A percentile compares a stretch with the other conserved stretches of the same genome.
These are phyloP conservation scores for Argynnis bischoffii DNA, from an alignment of 2,888 invertebrate species.

Conservation along the genomic window DNA sequence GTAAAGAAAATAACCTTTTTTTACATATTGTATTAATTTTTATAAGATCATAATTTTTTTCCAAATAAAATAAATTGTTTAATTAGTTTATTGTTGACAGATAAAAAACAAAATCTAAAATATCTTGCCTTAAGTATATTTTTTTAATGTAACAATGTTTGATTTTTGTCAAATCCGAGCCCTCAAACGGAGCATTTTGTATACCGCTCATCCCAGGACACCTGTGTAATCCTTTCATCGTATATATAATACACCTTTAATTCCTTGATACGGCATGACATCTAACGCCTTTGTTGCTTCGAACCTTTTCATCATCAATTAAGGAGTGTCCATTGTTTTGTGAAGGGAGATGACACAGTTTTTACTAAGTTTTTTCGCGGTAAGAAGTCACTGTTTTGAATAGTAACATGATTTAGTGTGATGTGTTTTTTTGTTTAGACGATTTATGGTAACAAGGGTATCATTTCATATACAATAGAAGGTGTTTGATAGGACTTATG, in stretches of 20 bases:
- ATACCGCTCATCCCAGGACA: conserved; percentile 59
- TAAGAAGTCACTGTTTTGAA: conserved; percentile 72
- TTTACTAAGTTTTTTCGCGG: conserved; percentile 53
- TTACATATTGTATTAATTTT: too few relatives aligned
- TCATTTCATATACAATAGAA: conserved; percentile 48
- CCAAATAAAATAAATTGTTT: too few relatives aligned
- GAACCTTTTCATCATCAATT: conserved; percentile 72
- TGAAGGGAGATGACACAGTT: conserved; percentile 74
- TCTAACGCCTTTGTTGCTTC: conserved; percentile 72
- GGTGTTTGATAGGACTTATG: conserved; percentile 50
- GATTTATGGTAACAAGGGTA: conserved; percentile 69
- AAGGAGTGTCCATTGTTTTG: conserved; percentile 70
- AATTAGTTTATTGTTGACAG: too few relatives aligned
- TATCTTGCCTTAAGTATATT: not conserved
- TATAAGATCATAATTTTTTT: too few relatives aligned
- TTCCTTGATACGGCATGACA: conserved; percentile 80
- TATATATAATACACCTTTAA: conserved; percentile 76
- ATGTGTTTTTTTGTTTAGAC: conserved; percentile 65
- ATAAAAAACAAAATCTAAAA: too few relatives aligned
- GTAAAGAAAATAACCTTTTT: too few relatives aligned
- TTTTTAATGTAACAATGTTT: not conserved
- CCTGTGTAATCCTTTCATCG: conserved; percentile 81
- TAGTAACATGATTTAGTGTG: conserved; percentile 75
- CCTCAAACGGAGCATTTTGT: conserved; percentile 26
- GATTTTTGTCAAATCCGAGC: not conserved